phyloP scores from a whole-genome alignment of 1,140 invertebrate species.

The Parapsyche elsis region DNA sequence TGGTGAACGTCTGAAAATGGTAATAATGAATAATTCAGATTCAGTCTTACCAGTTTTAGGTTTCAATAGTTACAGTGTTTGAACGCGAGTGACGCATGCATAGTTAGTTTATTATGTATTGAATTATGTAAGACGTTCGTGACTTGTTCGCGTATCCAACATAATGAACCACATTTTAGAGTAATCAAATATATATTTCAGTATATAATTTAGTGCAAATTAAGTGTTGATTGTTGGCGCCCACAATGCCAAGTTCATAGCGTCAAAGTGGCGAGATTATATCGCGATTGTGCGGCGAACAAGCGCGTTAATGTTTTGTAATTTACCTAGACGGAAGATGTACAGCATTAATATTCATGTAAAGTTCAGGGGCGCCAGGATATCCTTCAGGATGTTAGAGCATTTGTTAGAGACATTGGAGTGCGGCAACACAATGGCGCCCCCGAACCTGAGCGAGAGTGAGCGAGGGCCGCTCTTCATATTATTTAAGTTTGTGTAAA shows the following conservation, averaged over 20 bases:
- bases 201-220: not conserved
- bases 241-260: not conserved
- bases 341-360: constrained; percentile 53
- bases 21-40: no score
- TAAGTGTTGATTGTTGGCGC: not conserved
- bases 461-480: constrained; percentile 25
- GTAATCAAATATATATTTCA: not conserved
- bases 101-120: no score
- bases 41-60: no score
- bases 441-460: constrained; percentile 15
- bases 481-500: constrained; percentile 32
- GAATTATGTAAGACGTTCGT: no score
- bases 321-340: constrained; percentile 50
- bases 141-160: no score
- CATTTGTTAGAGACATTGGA: constrained; percentile 42
- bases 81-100: no score
- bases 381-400: constrained; percentile 48
- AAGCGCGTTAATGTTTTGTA: constrained; percentile 42
- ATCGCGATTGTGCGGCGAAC: constrained; percentile 11
- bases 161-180: no score
- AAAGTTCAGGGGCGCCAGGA: constrained; percentile 53
- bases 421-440: not conserved
- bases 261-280: not conserved
- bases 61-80: no score
- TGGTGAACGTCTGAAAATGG: no score